These are phyloP conservation scores for Ladona fulva DNA, from an alignment of 1,140 invertebrate genomes.

Conservation along the genomic window DNA sequence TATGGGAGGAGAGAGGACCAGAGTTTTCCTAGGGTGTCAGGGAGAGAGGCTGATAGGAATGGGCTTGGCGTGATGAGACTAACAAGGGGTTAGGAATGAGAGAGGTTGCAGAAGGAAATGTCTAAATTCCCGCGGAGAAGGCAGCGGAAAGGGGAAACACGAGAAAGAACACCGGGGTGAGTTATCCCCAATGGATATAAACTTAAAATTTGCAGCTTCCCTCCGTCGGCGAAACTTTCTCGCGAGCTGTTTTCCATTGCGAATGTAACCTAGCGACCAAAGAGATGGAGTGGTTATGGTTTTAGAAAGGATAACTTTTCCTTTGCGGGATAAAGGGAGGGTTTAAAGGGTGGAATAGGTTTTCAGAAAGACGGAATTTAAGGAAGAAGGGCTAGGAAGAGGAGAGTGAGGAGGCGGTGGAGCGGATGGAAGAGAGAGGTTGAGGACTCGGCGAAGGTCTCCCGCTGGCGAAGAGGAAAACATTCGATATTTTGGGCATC, in stretches of 20 bases:
- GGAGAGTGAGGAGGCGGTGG: not conserved
- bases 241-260: no score
- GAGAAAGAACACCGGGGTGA: not conserved
- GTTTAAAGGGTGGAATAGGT: no score
- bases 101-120: not conserved
- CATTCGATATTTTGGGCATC: constrained; percentile 5
- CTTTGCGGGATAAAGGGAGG: no score
- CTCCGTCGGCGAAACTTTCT: no score
- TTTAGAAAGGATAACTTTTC: no score
- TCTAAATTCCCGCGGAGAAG: not conserved
- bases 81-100: not conserved
- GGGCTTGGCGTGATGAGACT: not conserved
- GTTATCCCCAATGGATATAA: no score
- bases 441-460: not conserved
- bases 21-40: not conserved
- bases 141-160: not conserved
- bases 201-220: no score
- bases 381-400: not conserved
- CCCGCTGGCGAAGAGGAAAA: not conserved
- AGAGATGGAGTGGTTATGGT: no score
- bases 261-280: no score
- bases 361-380: not conserved
- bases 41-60: not conserved
- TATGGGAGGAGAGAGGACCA: not conserved
- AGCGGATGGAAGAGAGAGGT: not conserved